A percentile compares a stretch with the other conserved stretches of the same genome.
These are phyloP conservation scores for Ethmia dodecea DNA, from an alignment of 2,888 invertebrate species.

Conservation along the genomic window DNA sequence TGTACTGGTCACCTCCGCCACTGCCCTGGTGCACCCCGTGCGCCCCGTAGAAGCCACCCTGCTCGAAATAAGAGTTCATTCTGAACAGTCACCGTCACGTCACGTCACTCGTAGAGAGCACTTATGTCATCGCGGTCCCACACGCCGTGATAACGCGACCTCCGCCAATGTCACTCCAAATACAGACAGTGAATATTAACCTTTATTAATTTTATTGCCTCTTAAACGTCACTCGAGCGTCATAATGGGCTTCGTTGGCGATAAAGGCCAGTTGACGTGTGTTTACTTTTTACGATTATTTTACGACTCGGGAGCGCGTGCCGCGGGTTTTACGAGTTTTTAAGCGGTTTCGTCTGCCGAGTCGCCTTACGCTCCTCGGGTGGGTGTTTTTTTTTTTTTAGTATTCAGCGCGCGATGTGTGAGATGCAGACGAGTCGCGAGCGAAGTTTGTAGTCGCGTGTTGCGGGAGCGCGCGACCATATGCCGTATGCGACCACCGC, in stretches of 20 bases:
- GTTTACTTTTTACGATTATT: constrained; percentile 79
- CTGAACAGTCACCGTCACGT: constrained; percentile 68
- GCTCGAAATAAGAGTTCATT: constrained; percentile 98
- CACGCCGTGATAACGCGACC: constrained; percentile 71
- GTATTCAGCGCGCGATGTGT: constrained; percentile 39
- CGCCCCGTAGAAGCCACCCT: constrained; percentile 95
- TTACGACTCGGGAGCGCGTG: constrained; percentile 72
- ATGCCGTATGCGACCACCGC: constrained; percentile 70
- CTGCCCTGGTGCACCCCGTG: constrained; percentile 89
- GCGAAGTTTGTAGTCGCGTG: constrained; percentile 67
- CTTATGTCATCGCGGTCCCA: constrained; percentile 74
- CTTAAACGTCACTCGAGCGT: constrained; percentile 76
- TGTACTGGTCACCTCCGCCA: constrained; percentile 87
- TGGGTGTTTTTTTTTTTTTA: constrained; percentile 25
- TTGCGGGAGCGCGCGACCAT: constrained; percentile 54
- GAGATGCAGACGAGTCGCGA: constrained; percentile 46
- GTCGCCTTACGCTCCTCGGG: constrained; percentile 43
- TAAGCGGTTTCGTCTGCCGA: constrained; percentile 58
- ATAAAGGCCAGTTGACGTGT: constrained; percentile 73
- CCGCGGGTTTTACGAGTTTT: constrained; percentile 73
- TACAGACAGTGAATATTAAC: constrained; percentile 61
- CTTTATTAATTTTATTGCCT: constrained; percentile 76
- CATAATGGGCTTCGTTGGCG: constrained; percentile 73
- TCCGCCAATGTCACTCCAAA: constrained; percentile 68
- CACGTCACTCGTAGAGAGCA: constrained; percentile 66